Evolutionary conservation across 1,140 invertebrate genomes (phyloP).

Genomic region (Eurytemora carolleeae): DNA sequence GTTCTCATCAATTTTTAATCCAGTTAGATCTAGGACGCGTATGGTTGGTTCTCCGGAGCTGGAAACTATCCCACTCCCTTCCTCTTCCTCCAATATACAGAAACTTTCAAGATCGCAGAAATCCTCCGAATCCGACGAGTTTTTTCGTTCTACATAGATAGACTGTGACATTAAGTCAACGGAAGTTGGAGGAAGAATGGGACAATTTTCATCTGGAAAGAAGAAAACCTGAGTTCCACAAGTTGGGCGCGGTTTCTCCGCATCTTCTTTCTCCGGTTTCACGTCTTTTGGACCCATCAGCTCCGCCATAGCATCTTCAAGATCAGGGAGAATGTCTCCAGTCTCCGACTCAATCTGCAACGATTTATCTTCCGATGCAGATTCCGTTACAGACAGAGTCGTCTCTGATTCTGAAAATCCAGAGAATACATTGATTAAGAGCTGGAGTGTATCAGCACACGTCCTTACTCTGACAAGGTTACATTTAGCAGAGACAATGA

Average conservation of each 20-base stretch:
- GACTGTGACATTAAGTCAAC: no score
- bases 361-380: background rate
- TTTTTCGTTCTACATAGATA: no score
- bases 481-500: background rate
- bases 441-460: slow-evolving; percentile 4
- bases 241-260: no score
- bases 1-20: slow-evolving; percentile 1
- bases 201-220: slow-evolving; percentile 14
- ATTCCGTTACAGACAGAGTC: background rate
- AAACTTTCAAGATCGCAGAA: background rate
- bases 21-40: no score
- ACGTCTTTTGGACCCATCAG: background rate
- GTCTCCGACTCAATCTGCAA: background rate
- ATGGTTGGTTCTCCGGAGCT: slow-evolving; percentile 1
- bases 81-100: slow-evolving; percentile 11
- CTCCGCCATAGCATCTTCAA: slow-evolving; percentile 13
- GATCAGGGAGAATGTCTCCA: slow-evolving; percentile 10
- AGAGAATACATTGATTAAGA: background rate
- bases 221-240: slow-evolving; percentile 11
- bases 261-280: background rate
- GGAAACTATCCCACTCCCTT: slow-evolving; percentile 5
- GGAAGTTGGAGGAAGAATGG: no score
- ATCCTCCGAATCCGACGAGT: no score
- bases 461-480: slow-evolving; percentile 7
- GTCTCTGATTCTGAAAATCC: background rate